Evolutionary conservation across 23 tunicate genomes (phyloP).

Genomic region (Halocynthia roretzi): DNA sequence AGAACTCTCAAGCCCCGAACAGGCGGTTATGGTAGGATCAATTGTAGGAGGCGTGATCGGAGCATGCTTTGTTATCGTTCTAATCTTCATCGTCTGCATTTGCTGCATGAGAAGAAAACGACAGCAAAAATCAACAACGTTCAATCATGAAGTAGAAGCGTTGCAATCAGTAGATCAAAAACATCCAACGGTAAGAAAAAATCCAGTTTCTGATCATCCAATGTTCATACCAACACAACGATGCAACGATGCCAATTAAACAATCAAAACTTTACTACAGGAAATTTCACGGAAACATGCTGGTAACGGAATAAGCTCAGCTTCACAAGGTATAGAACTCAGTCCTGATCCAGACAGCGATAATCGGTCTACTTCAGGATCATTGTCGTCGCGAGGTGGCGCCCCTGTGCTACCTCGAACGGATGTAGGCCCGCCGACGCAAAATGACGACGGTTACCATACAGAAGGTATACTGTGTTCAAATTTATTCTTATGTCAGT

Average conservation of each 20-base stretch:
- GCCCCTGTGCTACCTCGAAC: conserved; percentile 34
- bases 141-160: conserved; percentile 16
- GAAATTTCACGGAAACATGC: no score
- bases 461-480: conserved; percentile 57
- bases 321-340: background rate
- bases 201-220: background rate
- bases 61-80: conserved; percentile 23
- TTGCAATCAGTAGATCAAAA: conserved; percentile 10
- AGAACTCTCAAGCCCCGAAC: background rate
- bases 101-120: conserved; percentile 43
- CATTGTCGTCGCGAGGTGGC: conserved; percentile 39
- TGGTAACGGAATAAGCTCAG: background rate
- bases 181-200: background rate
- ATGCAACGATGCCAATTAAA: background rate
- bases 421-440: conserved; percentile 31
- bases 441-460: conserved; percentile 89
- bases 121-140: conserved; percentile 70
- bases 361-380: conserved; percentile 49
- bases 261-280: background rate
- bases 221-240: background rate
- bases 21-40: conserved; percentile 13
- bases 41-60: conserved; percentile 42
- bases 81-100: conserved; percentile 21
- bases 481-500: no score
- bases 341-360: conserved; percentile 27